Conservation (phyloP, 2,888 invertebrate species). For the Pherbina coryleti region DNA sequence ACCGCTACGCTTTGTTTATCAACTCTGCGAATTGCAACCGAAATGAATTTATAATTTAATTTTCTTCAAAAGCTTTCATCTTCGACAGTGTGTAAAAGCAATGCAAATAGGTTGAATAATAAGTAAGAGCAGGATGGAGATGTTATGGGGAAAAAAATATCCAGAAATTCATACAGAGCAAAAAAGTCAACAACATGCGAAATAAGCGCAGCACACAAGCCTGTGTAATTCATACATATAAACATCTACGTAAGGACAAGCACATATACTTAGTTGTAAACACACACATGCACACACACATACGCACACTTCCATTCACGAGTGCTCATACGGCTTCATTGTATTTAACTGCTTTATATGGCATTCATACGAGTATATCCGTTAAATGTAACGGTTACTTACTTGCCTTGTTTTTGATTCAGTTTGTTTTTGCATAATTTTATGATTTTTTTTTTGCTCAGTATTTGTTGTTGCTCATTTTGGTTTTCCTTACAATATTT, state of each 20-base stretch:
- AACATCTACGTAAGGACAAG: neutral
- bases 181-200: constrained; percentile 16
- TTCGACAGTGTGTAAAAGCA: neutral
- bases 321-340: neutral
- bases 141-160: neutral
- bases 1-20: constrained; percentile 11
- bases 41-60: constrained; percentile 38
- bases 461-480: neutral
- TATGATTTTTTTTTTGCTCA: neutral
- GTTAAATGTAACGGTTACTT: constrained; percentile 13
- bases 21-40: constrained; percentile 20
- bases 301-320: neutral
- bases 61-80: constrained; percentile 34
- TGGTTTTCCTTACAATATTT: neutral
- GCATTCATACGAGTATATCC: constrained; percentile 6
- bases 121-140: neutral
- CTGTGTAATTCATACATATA: neutral
- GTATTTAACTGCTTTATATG: constrained; percentile 16
- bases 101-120: neutral
- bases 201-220: neutral
- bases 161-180: neutral
- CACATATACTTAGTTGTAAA: neutral
- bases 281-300: neutral
- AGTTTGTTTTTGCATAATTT: neutral
- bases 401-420: neutral